These are phyloP conservation scores for Nansenia antarctica DNA, from an alignment of 2,113 vertebrate species.

Conservation along the genomic window DNA sequence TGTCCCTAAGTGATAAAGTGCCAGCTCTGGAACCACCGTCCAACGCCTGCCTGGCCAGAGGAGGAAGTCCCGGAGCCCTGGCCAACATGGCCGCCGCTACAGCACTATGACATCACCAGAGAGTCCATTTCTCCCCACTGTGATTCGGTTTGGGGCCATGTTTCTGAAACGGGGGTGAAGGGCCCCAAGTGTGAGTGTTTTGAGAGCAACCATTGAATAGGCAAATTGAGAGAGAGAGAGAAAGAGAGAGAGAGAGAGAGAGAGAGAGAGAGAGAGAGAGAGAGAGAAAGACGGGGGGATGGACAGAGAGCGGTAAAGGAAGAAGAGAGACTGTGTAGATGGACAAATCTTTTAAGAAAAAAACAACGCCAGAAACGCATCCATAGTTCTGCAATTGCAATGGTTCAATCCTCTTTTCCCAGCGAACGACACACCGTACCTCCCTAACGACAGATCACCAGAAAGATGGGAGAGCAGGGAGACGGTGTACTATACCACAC, in stretches of 20 bases:
- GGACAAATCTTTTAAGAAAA: too few species aligned
- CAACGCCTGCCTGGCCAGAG: not conserved
- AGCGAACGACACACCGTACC: slow-evolving; percentile 1
- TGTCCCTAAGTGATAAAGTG: too few species aligned
- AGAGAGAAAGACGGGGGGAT: not conserved
- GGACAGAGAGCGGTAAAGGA: too few species aligned
- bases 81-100: not conserved
- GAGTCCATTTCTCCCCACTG: too few species aligned
- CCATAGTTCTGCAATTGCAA: not conserved
- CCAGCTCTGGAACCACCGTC: too few species aligned
- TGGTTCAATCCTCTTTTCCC: slow-evolving; percentile 2
- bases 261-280: not conserved
- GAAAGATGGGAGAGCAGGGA: slow-evolving; percentile 67
- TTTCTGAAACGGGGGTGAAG: too few species aligned
- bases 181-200: too few species aligned
- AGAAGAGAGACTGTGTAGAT: too few species aligned
- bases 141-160: too few species aligned
- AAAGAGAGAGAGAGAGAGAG: not conserved
- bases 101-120: not conserved
- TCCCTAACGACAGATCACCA: slow-evolving; percentile 28
- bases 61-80: not conserved
- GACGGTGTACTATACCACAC: slow-evolving; percentile 89
- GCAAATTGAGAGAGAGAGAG: not conserved
- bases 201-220: not conserved
- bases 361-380: too few species aligned